Evolutionary conservation across 1,140 invertebrate species (phyloP).

Genomic region (Aradophagus sp.): DNA sequence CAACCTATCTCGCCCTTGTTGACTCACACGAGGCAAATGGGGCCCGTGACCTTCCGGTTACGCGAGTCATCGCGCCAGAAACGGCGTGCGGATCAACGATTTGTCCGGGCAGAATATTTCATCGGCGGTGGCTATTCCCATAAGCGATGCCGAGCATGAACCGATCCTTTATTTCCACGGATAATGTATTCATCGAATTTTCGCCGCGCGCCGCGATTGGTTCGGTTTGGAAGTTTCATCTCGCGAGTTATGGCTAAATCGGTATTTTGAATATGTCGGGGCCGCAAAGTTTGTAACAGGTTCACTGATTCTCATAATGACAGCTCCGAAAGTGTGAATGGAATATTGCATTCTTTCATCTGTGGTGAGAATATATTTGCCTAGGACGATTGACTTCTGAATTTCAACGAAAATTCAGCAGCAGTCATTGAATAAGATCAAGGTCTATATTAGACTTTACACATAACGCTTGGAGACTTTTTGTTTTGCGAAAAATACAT

Average conservation of each 20-base stretch:
- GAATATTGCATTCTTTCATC: conserved; percentile 18
- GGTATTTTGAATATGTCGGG: conserved; percentile 11
- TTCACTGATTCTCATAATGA: conserved; percentile 17
- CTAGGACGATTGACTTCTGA: too few relatives aligned
- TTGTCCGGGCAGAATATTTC: background rate
- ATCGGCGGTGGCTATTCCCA: conserved; percentile 1
- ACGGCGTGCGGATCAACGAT: conserved; percentile 3
- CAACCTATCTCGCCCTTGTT: conserved; percentile 22
- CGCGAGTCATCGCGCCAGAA: conserved; percentile 24
- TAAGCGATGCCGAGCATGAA: conserved; percentile 25
- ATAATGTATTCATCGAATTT: conserved; percentile 50
- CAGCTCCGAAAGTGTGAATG: conserved; percentile 11
- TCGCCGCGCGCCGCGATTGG: conserved; percentile 25
- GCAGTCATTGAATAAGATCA: too few relatives aligned
- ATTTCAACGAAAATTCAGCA: too few relatives aligned
- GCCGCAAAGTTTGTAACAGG: conserved; percentile 1
- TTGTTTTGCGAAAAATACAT: too few relatives aligned
- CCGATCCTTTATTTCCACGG: conserved; percentile 28
- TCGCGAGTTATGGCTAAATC: conserved; percentile 1
- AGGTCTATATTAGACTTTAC: too few relatives aligned
- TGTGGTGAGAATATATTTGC: background rate
- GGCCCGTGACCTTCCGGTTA: conserved; percentile 32
- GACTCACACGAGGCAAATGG: conserved; percentile 26
- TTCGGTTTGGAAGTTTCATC: too few relatives aligned
- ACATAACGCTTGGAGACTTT: too few relatives aligned